These are phyloP conservation scores for Poecilia gillii DNA, from an alignment of 2,797 vertebrate genomes.

Conservation along the genomic window DNA sequence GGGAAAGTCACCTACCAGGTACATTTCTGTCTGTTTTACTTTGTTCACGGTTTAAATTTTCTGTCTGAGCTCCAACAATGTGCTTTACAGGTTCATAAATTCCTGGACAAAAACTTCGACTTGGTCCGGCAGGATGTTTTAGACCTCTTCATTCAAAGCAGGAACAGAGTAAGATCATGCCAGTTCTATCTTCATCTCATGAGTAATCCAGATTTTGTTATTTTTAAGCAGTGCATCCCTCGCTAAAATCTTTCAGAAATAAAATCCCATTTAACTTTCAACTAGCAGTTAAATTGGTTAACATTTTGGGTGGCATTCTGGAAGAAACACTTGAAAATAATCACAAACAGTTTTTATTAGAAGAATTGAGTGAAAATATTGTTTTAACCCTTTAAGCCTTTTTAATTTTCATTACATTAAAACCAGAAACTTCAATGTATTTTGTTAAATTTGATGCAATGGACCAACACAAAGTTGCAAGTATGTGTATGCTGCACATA, in stretches of 20 bases:
- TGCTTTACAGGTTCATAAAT: constrained; percentile 90
- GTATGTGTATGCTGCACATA: not conserved
- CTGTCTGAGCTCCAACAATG: not conserved
- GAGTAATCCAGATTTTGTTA: not conserved
- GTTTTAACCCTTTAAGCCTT: not conserved
- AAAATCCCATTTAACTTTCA: not conserved
- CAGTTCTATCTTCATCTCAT: not conserved
- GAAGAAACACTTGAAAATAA: not conserved
- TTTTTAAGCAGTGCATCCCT: not conserved
- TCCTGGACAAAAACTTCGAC: constrained; percentile 97
- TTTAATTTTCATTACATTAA: not conserved
- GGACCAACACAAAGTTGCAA: not conserved
- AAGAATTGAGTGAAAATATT: not conserved
- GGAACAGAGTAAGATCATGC: constrained; percentile 84
- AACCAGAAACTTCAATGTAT: not conserved
- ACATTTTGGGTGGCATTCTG: not conserved
- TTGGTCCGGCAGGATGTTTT: constrained; percentile 95
- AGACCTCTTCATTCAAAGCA: constrained; percentile 92
- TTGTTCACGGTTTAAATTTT: not conserved
- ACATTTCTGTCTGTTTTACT: not conserved
- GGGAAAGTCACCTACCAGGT: constrained; percentile 98
- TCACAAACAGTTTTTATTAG: not conserved
- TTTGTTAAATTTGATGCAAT: not conserved
- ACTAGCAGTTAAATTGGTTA: not conserved
- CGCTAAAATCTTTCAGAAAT: not conserved